A percentile compares a stretch with the other conserved stretches of the same genome.
These are phyloP conservation scores for Mantis religiosa DNA, from an alignment of 2,888 invertebrate genomes.

Conservation along the genomic window DNA sequence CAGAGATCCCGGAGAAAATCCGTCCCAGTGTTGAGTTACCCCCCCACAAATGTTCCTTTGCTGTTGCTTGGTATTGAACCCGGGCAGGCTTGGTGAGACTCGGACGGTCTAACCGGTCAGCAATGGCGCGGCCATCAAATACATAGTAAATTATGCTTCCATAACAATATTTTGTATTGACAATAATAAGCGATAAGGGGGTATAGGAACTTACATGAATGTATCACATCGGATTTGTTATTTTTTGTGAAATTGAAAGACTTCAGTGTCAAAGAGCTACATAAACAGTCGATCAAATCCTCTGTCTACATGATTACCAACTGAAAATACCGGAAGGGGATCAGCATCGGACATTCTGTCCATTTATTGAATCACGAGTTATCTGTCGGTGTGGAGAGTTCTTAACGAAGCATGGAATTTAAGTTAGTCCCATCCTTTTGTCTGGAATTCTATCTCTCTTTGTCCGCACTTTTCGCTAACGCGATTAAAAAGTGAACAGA, in stretches of 20 bases:
- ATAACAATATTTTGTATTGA: no score
- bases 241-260: neutral
- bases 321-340: neutral
- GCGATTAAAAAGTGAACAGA: neutral
- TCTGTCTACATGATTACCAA: neutral
- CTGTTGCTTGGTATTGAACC: no score
- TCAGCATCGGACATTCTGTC: neutral
- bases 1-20: no score
- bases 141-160: no score
- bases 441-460: neutral
- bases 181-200: no score
- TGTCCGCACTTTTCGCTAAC: neutral
- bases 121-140: no score
- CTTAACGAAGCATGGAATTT: neutral
- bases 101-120: no score
- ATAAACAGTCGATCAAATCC: neutral
- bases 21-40: no score
- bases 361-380: neutral
- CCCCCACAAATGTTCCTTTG: no score
- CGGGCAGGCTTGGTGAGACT: no score
- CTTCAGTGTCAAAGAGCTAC: neutral
- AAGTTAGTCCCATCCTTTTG: neutral
- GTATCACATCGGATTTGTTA: no score
- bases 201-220: no score
- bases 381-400: neutral